Conservation (phyloP, 1,140 invertebrate genomes). For the Bombus turneri region DNA sequence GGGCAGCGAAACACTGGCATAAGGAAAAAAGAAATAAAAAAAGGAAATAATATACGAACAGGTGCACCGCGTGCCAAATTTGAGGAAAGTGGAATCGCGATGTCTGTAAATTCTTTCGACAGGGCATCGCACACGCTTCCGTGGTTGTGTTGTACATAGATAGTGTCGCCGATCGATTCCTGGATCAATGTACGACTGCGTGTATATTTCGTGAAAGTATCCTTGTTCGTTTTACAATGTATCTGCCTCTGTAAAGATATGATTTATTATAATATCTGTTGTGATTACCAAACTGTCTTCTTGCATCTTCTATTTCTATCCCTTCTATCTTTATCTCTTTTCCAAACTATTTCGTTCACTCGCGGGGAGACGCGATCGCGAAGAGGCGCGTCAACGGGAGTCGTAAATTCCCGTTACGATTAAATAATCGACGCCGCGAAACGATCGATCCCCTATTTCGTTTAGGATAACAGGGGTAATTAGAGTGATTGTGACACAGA, state of each 20-base stretch:
- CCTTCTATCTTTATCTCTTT: too few species aligned
- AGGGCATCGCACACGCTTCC: constrained; percentile 57
- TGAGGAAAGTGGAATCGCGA: constrained; percentile 66
- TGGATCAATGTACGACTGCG: constrained; percentile 73
- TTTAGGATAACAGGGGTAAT: too few species aligned
- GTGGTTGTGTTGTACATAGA: constrained; percentile 75
- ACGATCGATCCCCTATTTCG: too few species aligned
- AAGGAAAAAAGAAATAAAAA: neutral
- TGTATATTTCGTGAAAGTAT: constrained; percentile 79
- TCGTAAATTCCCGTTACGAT: too few species aligned
- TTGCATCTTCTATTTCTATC: neutral
- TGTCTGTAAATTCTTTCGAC: constrained; percentile 44
- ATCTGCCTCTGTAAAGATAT: constrained; percentile 80
- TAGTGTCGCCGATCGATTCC: constrained; percentile 74
- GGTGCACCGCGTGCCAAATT: constrained; percentile 73
- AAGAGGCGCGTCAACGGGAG: too few species aligned
- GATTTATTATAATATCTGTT: constrained; percentile 81
- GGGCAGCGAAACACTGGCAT: constrained; percentile 31
- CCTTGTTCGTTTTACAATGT: constrained; percentile 79
- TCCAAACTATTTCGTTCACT: too few species aligned
- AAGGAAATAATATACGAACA: constrained; percentile 17
- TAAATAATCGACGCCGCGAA: too few species aligned
- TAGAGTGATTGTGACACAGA: too few species aligned
- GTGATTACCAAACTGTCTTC: constrained; percentile 72
- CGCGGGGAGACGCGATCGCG: too few species aligned